Evolutionary conservation across 2,888 invertebrate species (phyloP), one percentile per base, ranked within the genome.

Genomic region (Piscicola geometra): DNA sequence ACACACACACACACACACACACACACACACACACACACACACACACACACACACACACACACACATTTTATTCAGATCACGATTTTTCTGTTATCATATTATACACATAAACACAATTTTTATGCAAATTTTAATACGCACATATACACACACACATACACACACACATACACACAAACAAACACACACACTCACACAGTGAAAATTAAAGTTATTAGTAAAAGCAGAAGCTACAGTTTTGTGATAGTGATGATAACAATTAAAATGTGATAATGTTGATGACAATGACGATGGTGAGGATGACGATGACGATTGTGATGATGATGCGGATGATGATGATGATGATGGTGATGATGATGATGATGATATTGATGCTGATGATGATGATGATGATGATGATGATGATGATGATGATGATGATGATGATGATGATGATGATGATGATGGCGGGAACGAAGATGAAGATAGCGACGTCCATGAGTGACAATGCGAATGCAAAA

Each of bases 331-430:
- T 52, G 25, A 52, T 71, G 56, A 52, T 52, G 0, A 52, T 71
- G 70, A 47, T 71, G 25, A 32, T 71, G 56, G 30, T 71, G 52
- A 71, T 71, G 52, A 50, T 71, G 47, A 50, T 71, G 32, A 41
- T 50, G 47, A 50, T 71, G 32, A 30, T 71, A 28, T 25, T 52
- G 32, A 71, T n/a, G 47, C 50, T 50, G 52, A 71, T 52, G 52
- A 28, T 71, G 30, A 52, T 71, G 56, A 71, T 30, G 50, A 52
- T 71, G 71, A 52, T 71, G 50, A 71, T 71, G 56, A 71, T 52
- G 50, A 52, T 30, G 70, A 52, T 41, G 50, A 52, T 47, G 47
- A n/a, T 71, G 52, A 28, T 71, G 32, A 52, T 71, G 25, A 32
- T 71, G 56, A 32, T 47, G 50, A n/a, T 56, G 21, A 56, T 56